phyloP scores from a whole-genome alignment of 2,888 invertebrate genomes.

The Leptinotarsa tumamoca region DNA sequence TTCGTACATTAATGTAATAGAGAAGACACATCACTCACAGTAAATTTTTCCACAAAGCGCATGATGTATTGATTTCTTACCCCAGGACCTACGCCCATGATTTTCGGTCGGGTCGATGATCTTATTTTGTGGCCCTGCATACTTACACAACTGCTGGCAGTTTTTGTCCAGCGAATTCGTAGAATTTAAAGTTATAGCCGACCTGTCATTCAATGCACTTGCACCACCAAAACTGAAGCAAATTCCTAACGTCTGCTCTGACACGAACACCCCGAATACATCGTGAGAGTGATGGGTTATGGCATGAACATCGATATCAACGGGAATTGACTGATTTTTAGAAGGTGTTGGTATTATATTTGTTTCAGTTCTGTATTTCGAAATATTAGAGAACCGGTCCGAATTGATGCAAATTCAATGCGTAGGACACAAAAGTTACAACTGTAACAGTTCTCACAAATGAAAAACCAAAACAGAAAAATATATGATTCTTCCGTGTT shows the following conservation, averaged over 20 bases:
- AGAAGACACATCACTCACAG: too few relatives aligned
- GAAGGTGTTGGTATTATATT: not conserved
- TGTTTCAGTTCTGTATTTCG: too few relatives aligned
- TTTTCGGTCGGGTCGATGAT: constrained; percentile 59
- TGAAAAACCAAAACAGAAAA: too few relatives aligned
- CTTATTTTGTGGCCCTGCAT: constrained; percentile 58
- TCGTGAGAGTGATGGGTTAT: constrained; percentile 8
- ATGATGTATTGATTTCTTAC: not conserved
- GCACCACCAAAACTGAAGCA: constrained; percentile 26
- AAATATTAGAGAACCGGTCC: too few relatives aligned
- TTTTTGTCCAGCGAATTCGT: constrained; percentile 60
- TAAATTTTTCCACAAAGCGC: not conserved
- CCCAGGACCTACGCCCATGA: constrained; percentile 29
- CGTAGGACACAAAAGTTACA: too few relatives aligned
- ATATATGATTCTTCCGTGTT: too few relatives aligned
- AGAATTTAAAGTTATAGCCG: constrained; percentile 58
- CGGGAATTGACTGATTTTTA: constrained; percentile 17
- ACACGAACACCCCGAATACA: constrained; percentile 13
- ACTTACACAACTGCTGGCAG: constrained; percentile 59
- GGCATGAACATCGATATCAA: constrained; percentile 10
- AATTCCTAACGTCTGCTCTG: constrained; percentile 28
- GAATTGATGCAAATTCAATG: too few relatives aligned
- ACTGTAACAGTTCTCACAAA: too few relatives aligned
- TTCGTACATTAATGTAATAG: too few relatives aligned
- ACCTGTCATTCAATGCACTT: constrained; percentile 57